These are phyloP conservation scores for Melanostoma scalare DNA, from an alignment of 2,888 invertebrate species.

Conservation along the genomic window DNA sequence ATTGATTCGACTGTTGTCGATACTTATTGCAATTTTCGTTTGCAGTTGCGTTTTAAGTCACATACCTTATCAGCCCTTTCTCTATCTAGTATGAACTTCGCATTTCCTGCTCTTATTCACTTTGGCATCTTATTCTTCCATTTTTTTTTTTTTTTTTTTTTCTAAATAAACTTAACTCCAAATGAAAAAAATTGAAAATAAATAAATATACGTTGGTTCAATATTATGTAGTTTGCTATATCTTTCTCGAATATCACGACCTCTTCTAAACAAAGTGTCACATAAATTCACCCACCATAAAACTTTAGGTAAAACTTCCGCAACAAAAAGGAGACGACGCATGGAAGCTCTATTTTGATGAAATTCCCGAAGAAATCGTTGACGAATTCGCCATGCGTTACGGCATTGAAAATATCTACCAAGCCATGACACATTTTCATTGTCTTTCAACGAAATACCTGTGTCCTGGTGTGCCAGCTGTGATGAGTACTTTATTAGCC, in stretches of 20 bases:
- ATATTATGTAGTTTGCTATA: neutral
- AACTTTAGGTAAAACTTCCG: slow-evolving; percentile 87
- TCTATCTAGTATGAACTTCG: too few species aligned
- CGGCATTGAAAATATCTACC: slow-evolving; percentile 99
- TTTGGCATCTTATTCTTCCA: too few species aligned
- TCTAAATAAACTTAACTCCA: too few species aligned
- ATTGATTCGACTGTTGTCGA: too few species aligned
- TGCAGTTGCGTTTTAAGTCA: too few species aligned
- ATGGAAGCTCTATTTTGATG: slow-evolving; percentile 99
- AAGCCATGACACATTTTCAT: slow-evolving; percentile 93
- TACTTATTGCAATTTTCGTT: too few species aligned
- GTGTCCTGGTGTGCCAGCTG: slow-evolving; percentile 99
- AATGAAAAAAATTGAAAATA: neutral
- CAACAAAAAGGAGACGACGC: slow-evolving; percentile 98
- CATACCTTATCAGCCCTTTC: too few species aligned
- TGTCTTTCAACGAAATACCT: slow-evolving; percentile 99
- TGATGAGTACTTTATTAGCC: slow-evolving; percentile 98
- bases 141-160: too few species aligned
- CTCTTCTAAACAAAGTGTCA: slow-evolving; percentile 20
- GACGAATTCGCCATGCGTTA: slow-evolving; percentile 99
- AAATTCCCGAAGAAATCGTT: slow-evolving; percentile 98
- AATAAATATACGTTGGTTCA: neutral
- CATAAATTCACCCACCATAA: slow-evolving; percentile 39
- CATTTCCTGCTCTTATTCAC: too few species aligned
- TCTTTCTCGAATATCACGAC: neutral